These are phyloP conservation scores for Mimachlamys varia DNA, from an alignment of 2,888 invertebrate species.

Conservation along the genomic window DNA sequence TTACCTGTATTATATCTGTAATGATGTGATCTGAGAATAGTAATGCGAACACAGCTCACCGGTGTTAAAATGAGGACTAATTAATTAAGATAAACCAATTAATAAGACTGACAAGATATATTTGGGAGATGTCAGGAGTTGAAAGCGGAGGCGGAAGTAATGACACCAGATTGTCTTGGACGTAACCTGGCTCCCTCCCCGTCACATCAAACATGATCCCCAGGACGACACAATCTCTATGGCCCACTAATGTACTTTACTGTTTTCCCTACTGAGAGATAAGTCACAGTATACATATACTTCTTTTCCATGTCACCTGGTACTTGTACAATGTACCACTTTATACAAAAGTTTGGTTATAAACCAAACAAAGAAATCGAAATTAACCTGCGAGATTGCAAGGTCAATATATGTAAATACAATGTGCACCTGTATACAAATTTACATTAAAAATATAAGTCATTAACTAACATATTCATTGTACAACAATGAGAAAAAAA, in stretches of 20 bases:
- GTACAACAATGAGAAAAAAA: not conserved
- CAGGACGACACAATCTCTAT: not conserved
- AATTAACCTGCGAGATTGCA: not conserved
- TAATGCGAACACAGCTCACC: not conserved
- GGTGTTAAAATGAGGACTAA: not conserved
- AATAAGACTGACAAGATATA: constrained; percentile 21
- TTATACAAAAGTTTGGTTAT: not conserved
- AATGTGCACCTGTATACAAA: not conserved
- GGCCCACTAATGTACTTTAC: not conserved
- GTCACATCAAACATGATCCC: not conserved
- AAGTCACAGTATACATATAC: not conserved
- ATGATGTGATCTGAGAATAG: not conserved
- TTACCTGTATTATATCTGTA: constrained; percentile 16
- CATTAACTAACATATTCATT: not conserved
- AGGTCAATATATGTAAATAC: not conserved
- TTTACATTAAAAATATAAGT: too few relatives aligned
- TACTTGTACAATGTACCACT: not conserved
- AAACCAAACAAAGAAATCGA: not conserved
- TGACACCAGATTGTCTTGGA: not conserved
- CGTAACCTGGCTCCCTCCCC: not conserved
- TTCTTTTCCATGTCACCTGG: not conserved
- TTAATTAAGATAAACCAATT: constrained; percentile 28
- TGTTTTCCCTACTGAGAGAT: not conserved
- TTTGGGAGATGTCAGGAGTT: not conserved
- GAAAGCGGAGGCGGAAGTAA: not conserved